Conservation (phyloP, 2,113 vertebrate genomes). For the Cheilinus undulatus region DNA sequence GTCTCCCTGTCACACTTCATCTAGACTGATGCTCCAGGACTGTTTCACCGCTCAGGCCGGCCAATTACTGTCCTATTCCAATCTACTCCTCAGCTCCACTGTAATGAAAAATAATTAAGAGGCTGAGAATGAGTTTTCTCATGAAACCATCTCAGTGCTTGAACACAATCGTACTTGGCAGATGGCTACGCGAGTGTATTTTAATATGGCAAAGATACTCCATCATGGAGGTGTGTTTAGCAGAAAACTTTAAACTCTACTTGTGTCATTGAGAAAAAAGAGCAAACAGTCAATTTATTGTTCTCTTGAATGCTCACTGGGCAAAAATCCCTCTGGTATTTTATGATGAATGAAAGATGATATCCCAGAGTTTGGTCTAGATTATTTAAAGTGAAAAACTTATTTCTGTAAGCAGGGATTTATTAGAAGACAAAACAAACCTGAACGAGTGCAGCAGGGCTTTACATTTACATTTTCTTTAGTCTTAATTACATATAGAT, state of each 20-base stretch:
- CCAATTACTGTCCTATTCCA: constrained; percentile 99
- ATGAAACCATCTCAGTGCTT: constrained; percentile 96
- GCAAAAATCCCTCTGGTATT: constrained; percentile 4
- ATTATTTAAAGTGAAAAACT: constrained; percentile 26
- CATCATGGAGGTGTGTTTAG: constrained; percentile 92
- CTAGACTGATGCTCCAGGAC: constrained; percentile 94
- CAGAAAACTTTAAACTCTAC: constrained; percentile 88
- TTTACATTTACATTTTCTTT: no score
- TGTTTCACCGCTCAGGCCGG: constrained; percentile 90
- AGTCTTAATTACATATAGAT: no score
- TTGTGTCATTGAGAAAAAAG: constrained; percentile 73
- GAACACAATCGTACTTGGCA: constrained; percentile 97
- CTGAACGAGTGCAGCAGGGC: no score
- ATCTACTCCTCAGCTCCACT: constrained; percentile 94
- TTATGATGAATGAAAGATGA: background rate
- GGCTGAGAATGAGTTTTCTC: constrained; percentile 99
- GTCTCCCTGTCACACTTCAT: constrained; percentile 99
- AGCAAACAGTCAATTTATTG: constrained; percentile 18
- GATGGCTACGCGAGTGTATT: constrained; percentile 91
- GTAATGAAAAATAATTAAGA: constrained; percentile 99
- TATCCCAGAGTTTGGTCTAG: background rate
- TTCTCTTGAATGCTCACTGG: constrained; percentile 18
- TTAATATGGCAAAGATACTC: constrained; percentile 95
- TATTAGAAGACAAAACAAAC: no score
- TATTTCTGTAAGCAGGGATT: background rate